Conservation (phyloP, 2,888 invertebrate genomes). For the Trachelus tabidus region DNA sequence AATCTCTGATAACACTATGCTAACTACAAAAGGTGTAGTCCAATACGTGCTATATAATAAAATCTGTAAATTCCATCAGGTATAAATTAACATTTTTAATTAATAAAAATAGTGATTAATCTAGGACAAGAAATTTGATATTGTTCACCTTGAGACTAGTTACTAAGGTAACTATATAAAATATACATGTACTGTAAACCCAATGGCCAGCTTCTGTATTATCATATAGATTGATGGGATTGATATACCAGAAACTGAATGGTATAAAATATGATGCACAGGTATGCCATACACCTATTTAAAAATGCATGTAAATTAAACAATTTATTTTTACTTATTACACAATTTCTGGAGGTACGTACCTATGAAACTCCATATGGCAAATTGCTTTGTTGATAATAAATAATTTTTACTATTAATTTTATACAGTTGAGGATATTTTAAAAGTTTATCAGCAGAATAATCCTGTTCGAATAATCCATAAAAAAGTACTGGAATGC, state of each 20-base stretch:
- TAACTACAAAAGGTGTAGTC: conserved; percentile 71
- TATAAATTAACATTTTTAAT: not conserved
- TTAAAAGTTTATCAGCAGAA: conserved; percentile 68
- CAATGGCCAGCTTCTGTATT: conserved; percentile 70
- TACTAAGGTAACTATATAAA: conserved; percentile 51
- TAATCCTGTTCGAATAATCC: conserved; percentile 82
- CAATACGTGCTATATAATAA: conserved; percentile 70
- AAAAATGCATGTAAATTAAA: conserved; percentile 14
- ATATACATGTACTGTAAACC: conserved; percentile 56
- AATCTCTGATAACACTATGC: conserved; percentile 70
- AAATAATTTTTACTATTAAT: conserved; percentile 73
- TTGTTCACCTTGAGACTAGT: conserved; percentile 51
- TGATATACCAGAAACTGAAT: conserved; percentile 62
- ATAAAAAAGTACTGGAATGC: conserved; percentile 78
- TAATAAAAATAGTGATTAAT: not conserved
- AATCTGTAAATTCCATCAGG: conserved; percentile 42
- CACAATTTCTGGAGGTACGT: not conserved
- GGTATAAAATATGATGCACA: conserved; percentile 72
- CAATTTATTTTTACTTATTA: conserved; percentile 8
- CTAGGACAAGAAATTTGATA: not conserved
- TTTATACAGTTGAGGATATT: conserved; percentile 78
- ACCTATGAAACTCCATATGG: conserved; percentile 72
- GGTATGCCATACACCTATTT: conserved; percentile 74
- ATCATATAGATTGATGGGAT: conserved; percentile 68
- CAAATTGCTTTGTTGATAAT: conserved; percentile 73